phyloP scores from a whole-genome alignment of 2,888 invertebrate species.

The Melanargia galathea region DNA sequence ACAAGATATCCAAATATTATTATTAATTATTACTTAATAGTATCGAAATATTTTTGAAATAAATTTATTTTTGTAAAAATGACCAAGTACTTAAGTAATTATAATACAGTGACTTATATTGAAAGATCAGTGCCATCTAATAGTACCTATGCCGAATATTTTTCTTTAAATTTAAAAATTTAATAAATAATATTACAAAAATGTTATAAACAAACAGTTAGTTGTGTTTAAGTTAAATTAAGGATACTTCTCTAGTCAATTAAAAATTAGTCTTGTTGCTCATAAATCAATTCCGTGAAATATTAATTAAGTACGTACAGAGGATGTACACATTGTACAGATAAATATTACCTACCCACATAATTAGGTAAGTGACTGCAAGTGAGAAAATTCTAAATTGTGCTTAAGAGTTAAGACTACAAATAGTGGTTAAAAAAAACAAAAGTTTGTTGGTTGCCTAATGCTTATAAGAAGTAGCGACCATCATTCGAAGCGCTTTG shows the following conservation, averaged over 20 bases:
- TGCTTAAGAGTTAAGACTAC: not conserved
- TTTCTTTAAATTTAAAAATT: not conserved
- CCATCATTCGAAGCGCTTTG: too few relatives aligned
- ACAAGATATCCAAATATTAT: not conserved
- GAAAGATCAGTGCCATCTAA: not conserved
- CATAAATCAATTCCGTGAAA: constrained; percentile 2
- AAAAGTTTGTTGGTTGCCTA: too few relatives aligned
- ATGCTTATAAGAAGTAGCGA: too few relatives aligned
- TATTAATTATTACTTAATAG: not conserved
- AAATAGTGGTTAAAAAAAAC: too few relatives aligned
- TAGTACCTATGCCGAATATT: too few relatives aligned
- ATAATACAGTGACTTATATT: not conserved
- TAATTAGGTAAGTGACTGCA: too few relatives aligned
- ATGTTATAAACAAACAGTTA: not conserved
- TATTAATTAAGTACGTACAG: not conserved
- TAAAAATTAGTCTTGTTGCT: constrained; percentile 3
- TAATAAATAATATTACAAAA: not conserved
- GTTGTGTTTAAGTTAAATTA: not conserved
- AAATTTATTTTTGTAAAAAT: constrained; percentile 10
- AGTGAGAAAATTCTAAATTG: not conserved
- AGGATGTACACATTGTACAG: not conserved
- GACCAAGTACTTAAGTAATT: not conserved
- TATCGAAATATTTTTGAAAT: constrained; percentile 1
- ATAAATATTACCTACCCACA: too few relatives aligned
- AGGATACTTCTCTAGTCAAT: constrained; percentile 2